Percentiles rank a stretch among this genome's conserved stretches.
Evolutionary conservation across 2,797 vertebrate genomes (phyloP).

Genomic region (Acridotheres tristis): DNA sequence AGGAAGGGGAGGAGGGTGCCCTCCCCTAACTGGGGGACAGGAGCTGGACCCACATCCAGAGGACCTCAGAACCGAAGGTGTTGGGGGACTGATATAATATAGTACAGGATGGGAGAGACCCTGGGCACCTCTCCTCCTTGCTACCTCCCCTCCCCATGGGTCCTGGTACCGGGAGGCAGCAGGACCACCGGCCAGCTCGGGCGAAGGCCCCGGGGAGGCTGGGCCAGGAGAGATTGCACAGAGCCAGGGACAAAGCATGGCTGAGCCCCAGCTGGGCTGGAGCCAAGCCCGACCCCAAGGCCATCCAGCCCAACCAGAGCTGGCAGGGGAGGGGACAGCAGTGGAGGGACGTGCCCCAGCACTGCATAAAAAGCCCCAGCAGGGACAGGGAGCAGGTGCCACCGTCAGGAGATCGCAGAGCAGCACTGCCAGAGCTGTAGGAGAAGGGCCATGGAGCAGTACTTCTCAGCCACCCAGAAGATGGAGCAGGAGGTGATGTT

Average conservation of each 20-base stretch:
- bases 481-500: conserved; percentile 92
- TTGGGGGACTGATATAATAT: too few relatives aligned
- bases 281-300: neutral
- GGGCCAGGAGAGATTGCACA: neutral
- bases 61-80: too few relatives aligned
- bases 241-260: neutral
- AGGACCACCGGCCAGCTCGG: neutral
- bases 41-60: too few relatives aligned
- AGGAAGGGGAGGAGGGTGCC: too few relatives aligned
- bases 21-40: too few relatives aligned
- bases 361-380: neutral
- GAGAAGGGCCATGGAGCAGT: conserved; percentile 74
- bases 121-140: too few relatives aligned
- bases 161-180: too few relatives aligned
- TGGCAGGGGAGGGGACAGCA: neutral
- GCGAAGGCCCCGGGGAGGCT: fast-evolving
- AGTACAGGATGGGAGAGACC: too few relatives aligned
- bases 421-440: neutral
- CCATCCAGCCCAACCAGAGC: neutral
- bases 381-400: neutral
- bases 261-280: neutral
- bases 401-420: neutral
- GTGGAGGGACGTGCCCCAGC: neutral
- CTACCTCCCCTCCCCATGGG: too few relatives aligned
- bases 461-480: conserved; percentile 77